Percentiles rank a stretch among this genome's conserved stretches.
These are phyloP conservation scores for Pteropus rufus DNA, from an alignment of 2,797 vertebrate species.

Conservation along the genomic window DNA sequence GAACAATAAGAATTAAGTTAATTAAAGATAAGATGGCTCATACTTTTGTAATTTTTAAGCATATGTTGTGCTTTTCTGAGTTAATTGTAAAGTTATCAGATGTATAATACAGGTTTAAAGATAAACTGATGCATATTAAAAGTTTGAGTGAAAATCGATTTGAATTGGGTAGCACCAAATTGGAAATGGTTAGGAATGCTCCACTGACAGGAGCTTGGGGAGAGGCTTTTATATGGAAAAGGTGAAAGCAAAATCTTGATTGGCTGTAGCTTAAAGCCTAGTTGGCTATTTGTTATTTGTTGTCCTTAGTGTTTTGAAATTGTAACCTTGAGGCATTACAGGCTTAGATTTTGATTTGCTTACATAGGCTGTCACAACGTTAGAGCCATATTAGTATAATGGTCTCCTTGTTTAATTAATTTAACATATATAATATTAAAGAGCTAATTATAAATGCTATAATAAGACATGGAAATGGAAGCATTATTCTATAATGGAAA, in stretches of 20 bases:
- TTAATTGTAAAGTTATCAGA: constrained; percentile 52
- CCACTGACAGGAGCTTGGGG: neutral
- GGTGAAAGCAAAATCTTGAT: neutral
- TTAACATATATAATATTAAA: constrained; percentile 53
- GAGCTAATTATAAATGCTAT: constrained; percentile 64
- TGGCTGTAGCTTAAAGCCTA: neutral
- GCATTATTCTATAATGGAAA: constrained; percentile 80
- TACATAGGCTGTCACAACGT: neutral
- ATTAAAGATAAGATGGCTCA: constrained; percentile 66
- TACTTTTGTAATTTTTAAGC: constrained; percentile 71
- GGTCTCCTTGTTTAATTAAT: neutral
- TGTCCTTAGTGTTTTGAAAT: neutral
- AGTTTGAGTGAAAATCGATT: neutral
- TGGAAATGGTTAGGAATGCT: neutral
- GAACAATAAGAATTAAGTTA: neutral
- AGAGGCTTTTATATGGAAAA: neutral
- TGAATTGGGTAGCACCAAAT: neutral
- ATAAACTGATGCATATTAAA: neutral
- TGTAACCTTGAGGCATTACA: neutral
- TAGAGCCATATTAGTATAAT: neutral
- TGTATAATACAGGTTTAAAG: constrained; percentile 52
- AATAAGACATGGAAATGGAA: constrained; percentile 75
- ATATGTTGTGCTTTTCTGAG: neutral
- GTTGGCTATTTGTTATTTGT: neutral
- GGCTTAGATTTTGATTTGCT: neutral